Evolutionary conservation across 2,113 vertebrate species (phyloP).

Genomic region (Syrrhaptes paradoxus): DNA sequence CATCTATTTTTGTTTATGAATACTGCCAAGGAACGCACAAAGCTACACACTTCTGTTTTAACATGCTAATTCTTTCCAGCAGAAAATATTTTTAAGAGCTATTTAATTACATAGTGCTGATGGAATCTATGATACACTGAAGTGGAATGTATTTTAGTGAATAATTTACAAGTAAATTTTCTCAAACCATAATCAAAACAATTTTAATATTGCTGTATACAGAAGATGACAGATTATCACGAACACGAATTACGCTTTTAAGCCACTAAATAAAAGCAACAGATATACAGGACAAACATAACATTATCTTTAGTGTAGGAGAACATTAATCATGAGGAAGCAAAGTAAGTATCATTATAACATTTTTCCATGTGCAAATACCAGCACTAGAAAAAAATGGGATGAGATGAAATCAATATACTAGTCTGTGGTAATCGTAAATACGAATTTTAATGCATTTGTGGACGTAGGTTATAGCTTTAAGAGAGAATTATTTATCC

Average conservation of each 20-base stretch:
- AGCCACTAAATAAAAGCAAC: background rate
- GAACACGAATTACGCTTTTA: background rate
- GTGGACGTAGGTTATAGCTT: background rate
- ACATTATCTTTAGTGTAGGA: background rate
- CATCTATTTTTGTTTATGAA: background rate
- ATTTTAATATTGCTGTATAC: background rate
- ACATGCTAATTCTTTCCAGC: background rate
- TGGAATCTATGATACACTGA: background rate
- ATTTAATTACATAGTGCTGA: background rate
- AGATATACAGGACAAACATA: background rate
- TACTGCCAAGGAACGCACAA: background rate
- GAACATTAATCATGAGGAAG: background rate
- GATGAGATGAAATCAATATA: background rate
- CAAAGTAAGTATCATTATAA: background rate
- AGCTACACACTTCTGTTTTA: background rate
- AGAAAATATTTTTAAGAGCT: background rate
- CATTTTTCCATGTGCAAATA: background rate
- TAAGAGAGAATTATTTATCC: background rate
- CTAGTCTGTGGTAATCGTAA: background rate
- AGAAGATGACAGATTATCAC: background rate
- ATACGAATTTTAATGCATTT: background rate
- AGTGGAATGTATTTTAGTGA: background rate
- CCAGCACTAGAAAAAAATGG: background rate
- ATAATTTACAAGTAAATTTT: background rate
- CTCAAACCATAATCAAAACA: background rate